Base-by-base conservation (phyloP, 2,797 vertebrate genomes). In the Chloroceryle inda region DNA sequence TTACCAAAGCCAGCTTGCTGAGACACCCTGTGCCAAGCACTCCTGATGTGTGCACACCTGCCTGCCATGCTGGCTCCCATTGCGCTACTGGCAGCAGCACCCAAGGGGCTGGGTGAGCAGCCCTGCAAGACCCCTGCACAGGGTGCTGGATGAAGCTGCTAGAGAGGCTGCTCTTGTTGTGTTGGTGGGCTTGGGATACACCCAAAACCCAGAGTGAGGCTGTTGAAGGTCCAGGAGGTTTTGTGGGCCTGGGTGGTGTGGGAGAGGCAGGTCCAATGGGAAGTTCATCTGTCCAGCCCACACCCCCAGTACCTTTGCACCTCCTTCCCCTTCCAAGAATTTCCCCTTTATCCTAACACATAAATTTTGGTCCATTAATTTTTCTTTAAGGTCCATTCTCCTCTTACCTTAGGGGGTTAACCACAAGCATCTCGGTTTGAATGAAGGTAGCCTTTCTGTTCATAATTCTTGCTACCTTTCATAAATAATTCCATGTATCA, bases 21-120 rank as follows among this genome's bases (percentile, higher is more conserved):
- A 73, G 40, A 10, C 11, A 10, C 0, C 0, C 38, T 10, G 47
- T 89, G 56, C 59, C 29, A 24, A 58, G 40, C 0, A 0, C 12
- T 72, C 22, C 29, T 0, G 1, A 42, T 40, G 27, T 0, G 2
- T 2, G 1, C 1, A 4, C 3, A 5, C 40, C 21, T 1, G 0
- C 40, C 49, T 1, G 0, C 10, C 3, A 1, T 3, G 0, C 42
- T 2, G 4, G 29, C 14, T 64, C 14, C 82, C 0, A 0, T 20
- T 35, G 67, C 5, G 19, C 9, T 75, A 17, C 58, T 0, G 0
- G 40, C 76, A 66, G 72, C 80, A 61, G 49, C 0, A 0, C 29
- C 58, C n/a, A 0, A 11, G 50, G 40, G 33, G 37, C 35, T 55
- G 38, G 21, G 20, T 18, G 49, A 44, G 53, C n/a, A 67, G 31